Percentiles rank a stretch among this genome's conserved stretches.
Evolutionary conservation across 2,797 vertebrate species (phyloP).

Genomic region (Acanthopagrus latus): DNA sequence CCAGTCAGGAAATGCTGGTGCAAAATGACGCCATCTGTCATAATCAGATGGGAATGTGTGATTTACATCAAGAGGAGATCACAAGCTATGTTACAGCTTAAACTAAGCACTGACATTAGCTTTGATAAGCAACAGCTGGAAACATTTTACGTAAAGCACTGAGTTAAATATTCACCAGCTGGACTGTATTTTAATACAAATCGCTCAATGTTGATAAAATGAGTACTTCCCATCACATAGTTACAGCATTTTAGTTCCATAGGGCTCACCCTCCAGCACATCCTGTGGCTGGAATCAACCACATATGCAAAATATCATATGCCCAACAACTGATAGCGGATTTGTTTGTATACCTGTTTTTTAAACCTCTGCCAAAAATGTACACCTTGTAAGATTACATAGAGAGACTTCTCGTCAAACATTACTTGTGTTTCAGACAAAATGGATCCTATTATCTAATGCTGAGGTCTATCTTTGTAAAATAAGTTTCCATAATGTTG

Average conservation of each 20-base stretch:
- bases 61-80: not conserved
- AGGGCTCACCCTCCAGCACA: not conserved
- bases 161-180: not conserved
- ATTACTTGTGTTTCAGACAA: not conserved
- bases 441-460: no score
- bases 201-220: not conserved
- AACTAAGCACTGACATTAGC: not conserved
- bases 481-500: no score
- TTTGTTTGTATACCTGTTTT: not conserved
- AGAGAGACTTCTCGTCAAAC: no score
- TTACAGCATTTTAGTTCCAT: not conserved
- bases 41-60: not conserved
- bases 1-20: not conserved
- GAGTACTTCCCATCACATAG: not conserved
- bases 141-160: not conserved
- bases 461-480: no score
- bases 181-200: not conserved
- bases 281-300: not conserved
- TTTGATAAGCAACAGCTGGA: conserved; percentile 9
- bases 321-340: not conserved
- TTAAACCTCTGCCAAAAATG: no score
- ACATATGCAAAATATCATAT: not conserved
- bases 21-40: conserved; percentile 17
- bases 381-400: no score
- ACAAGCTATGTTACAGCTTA: not conserved